Evolutionary conservation across 2,113 vertebrate species (phyloP).

Genomic region (Todiramphus chloris): DNA sequence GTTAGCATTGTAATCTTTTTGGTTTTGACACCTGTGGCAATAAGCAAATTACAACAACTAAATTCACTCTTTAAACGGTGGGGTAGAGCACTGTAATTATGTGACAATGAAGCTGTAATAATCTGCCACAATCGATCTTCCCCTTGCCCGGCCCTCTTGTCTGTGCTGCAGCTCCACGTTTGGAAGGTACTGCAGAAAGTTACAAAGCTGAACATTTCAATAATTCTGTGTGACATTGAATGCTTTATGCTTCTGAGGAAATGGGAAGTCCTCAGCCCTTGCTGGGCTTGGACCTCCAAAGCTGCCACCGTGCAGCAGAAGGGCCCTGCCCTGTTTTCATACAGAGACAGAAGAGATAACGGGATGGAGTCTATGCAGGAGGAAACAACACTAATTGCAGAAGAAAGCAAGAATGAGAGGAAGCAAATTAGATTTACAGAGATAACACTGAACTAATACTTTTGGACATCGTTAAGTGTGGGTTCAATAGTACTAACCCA

Average conservation of each 20-base stretch:
- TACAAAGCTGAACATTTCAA: conserved; percentile 7
- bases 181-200: conserved; percentile 55
- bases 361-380: conserved; percentile 12
- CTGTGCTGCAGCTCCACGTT: conserved; percentile 49
- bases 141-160: conserved; percentile 63
- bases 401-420: conserved; percentile 39
- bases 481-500: not conserved
- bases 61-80: conserved; percentile 62
- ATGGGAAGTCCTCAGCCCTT: not conserved
- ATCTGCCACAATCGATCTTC: conserved; percentile 61
- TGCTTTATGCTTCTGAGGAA: not conserved
- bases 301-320: not conserved
- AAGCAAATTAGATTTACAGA: conserved; percentile 49
- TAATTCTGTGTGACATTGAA: not conserved
- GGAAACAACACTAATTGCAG: conserved; percentile 46
- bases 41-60: conserved; percentile 53
- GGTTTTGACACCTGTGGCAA: conserved; percentile 68
- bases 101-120: conserved; percentile 65
- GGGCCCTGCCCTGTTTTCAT: not conserved
- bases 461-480: conserved; percentile 12
- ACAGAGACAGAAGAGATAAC: not conserved
- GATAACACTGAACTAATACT: conserved; percentile 29
- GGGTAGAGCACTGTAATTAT: conserved; percentile 61
- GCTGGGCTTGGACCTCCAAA: not conserved
- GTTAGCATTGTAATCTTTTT: conserved; percentile 33